Evolutionary conservation across 2,888 invertebrate species (phyloP), one percentile per base, ranked within the genome.

Genomic region (Drosophila merina): DNA sequence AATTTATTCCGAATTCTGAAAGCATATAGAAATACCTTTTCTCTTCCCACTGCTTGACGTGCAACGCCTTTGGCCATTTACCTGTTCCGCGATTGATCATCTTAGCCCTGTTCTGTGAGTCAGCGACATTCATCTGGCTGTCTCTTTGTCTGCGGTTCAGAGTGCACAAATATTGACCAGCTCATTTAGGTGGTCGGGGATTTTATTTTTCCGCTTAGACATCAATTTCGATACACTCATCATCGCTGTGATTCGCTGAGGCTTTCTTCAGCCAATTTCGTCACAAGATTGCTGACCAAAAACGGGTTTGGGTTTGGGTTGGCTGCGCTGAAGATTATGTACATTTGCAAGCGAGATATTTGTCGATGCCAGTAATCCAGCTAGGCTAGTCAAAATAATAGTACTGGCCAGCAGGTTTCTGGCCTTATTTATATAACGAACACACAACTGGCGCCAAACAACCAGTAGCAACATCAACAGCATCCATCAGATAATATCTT

Each of bases 131-230:
- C 38, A 30, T 7, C 48, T 45, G 40, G 36, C n/a, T 30, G 36
- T 33, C 26, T 28, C 31, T 9, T n/a, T 12, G 14, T 12, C 48
- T 55, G 40, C 38, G 74, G 76, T 68, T 76, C 77, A 74, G 66
- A 86, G 77, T 83, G 64, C 77, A 79, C 84, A 79, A 71, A 74
- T 82, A 82, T 79, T 83, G 67, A 48, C 52, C 56, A 57, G 57
- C 42, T 57, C 54, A 68, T 74, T 72, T 58, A 14, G 51, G 42
- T 63, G 28, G 40, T 63, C 54, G 66, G 54, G 54, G 54, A 36
- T 73, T 73, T 54, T 54, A 38, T 45, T 55, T 67, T 55, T 56
- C 58, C 58, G 69, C 69, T 58, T 63, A 42, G 20, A 57, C 62
- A 63, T 45, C 55, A 38, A 71, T 38, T 47, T 68, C 14, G 69